Base-by-base conservation (phyloP, 2,113 vertebrate genomes). In the Xiphias gladius region DNA sequence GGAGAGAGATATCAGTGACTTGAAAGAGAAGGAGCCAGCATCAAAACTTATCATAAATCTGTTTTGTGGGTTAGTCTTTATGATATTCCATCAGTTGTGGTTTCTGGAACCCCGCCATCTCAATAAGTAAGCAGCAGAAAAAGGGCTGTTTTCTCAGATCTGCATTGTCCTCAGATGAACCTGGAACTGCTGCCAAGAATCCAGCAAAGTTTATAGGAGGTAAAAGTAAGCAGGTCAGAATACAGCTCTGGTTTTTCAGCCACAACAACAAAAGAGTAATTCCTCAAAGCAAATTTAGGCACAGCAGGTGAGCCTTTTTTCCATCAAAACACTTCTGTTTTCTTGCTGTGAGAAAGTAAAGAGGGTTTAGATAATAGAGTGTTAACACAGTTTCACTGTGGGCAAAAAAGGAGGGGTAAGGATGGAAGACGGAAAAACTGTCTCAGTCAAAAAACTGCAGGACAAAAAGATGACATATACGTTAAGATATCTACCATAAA, bases 81-180 rank as follows among this genome's bases (percentile, higher is more conserved):
- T 85, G 87, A 91, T 93, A 86, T 88, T 90, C 82, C 87, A 90
- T 93, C 89, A 90, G 84, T 89, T 88, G 83, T 89, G 93, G 88
- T 83, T 93, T 90, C 90, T 96, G 94, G 93, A 94, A 52, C 24
- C 5, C 43, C 32, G 89, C 93, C 93, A 94, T 59, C 85, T 90
- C 86, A 91, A 93, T 91, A 93, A 94, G 87, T 84, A 94, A 94
- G 92, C 90, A 76, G 84, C 80, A 87, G 82, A 86, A 88, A 86
- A 89, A 73, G 76, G 84, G 81, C 84, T 92, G 85, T 86, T 93
- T 93, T 94, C 92, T 90, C 89, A 92, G 92, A 89, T 92, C 91
- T 85, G 84, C 78, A 82, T 88, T 94, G 94, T 95, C 95, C 95
- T 93, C 88, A 86, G 83, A 86, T 94, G 94, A 96, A 95, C 95